Evolutionary conservation across 2,888 invertebrate genomes (phyloP).

Genomic region (Zhengitettix transpicula): DNA sequence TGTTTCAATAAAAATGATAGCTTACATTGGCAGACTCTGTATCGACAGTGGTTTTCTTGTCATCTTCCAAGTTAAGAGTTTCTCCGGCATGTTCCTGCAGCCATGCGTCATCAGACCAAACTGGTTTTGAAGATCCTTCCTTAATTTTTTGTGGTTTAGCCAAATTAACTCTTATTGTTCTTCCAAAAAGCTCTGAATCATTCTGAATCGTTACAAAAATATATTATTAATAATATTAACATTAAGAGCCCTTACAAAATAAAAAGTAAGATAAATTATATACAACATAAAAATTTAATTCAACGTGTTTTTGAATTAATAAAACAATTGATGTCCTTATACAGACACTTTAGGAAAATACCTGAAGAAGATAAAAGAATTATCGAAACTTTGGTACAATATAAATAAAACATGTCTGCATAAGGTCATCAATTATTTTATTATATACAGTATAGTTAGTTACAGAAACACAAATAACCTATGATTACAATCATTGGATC

Average conservation of each 20-base stretch:
- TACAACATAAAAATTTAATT: no score
- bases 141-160: constrained; percentile 94
- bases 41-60: neutral
- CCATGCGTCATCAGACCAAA: constrained; percentile 98
- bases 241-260: neutral
- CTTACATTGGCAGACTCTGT: neutral
- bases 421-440: no score
- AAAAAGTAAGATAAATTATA: neutral
- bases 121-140: constrained; percentile 85
- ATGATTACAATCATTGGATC: no score
- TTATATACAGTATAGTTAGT: no score
- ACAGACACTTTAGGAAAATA: no score
- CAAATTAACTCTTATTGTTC: constrained; percentile 88
- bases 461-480: no score
- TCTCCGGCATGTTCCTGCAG: constrained; percentile 93
- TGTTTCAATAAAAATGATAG: no score
- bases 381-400: no score
- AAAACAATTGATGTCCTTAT: no score
- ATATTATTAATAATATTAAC: neutral
- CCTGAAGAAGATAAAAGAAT: no score
- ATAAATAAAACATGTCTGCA: no score
- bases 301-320: no score
- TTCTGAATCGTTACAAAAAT: constrained; percentile 41
- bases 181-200: constrained; percentile 92
- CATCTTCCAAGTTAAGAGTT: constrained; percentile 41